Evolutionary conservation across 1,140 invertebrate genomes (phyloP), one percentile per base, ranked within the genome.

Genomic region (Drosophila melanica): DNA sequence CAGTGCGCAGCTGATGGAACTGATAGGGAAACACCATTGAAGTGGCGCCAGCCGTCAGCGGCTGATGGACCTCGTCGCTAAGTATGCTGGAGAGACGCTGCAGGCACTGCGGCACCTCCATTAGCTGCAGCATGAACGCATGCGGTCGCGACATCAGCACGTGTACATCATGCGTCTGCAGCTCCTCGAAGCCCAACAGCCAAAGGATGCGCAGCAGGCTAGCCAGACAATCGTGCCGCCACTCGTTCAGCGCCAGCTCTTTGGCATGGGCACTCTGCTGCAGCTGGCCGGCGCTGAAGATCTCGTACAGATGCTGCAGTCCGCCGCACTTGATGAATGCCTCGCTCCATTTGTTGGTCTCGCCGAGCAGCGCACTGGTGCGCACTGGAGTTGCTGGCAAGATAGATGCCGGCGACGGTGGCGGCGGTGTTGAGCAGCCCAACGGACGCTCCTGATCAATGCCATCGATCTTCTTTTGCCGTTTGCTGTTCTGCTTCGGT

Each of bases 171-270:
- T 92, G 91, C 55, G 92, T 82, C 62, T 93, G 93, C 14, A 93
- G 90, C 45, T 93, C 93, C 59, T 96, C 93, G 4, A 98, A 96
- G 0, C 97, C 97, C 47, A 98, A 94, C 66, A 97, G 95, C 92
- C 96, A 98, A 16, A 98, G 92, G 12, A 92, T 92, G 30, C 91
- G 96, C 12, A 98, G 90, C 10, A 99, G 91, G 77, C 96, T 96
- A 1, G 97, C 97, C 9, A 98, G 93, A 91, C 97, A 98, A 86
- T 99, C 98, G 92, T 98, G 97, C 59, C 97, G 96, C 98, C 98
- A 98, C 92, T 98, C 96, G 77, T 95, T 96, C 44, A 96, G 94
- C 0, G 81, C 82, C 62, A 96, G 94, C 50, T 94, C 94, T 45
- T 87, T 79, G 14, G 84, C 71, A 67, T 95, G 93, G 14, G 94